Percentiles rank a stretch among this genome's conserved stretches.
These are phyloP conservation scores for Amphiprion clarkii DNA, from an alignment of 2,797 vertebrate species.

Conservation along the genomic window DNA sequence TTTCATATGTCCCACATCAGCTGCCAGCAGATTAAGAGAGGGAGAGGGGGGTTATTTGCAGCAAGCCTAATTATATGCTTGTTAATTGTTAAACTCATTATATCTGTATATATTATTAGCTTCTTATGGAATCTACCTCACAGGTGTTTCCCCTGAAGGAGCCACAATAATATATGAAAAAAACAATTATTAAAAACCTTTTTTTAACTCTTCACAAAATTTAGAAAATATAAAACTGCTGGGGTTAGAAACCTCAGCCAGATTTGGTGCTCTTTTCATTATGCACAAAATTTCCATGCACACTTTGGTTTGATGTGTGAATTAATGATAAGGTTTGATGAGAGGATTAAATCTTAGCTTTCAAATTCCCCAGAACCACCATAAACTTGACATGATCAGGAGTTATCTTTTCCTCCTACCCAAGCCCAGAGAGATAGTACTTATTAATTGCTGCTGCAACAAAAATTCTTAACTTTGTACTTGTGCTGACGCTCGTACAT, in stretches of 20 bases:
- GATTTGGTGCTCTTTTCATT: constrained; percentile 25
- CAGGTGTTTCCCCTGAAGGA: constrained; percentile 48
- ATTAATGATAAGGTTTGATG: constrained; percentile 51
- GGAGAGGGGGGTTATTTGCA: constrained; percentile 19
- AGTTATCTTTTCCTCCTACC: constrained; percentile 50
- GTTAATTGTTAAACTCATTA: constrained; percentile 55
- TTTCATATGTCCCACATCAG: constrained; percentile 1
- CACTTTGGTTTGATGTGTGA: constrained; percentile 27
- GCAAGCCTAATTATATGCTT: constrained; percentile 39
- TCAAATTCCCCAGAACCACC: constrained; percentile 47
- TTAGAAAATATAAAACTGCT: constrained; percentile 32
- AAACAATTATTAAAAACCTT: constrained; percentile 33
- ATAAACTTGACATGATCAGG: constrained; percentile 41
- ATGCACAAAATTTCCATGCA: constrained; percentile 7
- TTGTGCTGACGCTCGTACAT: constrained; percentile 74
- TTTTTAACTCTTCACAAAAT: constrained; percentile 18
- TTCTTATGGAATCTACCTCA: constrained; percentile 45
- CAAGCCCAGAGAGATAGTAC: constrained; percentile 41
- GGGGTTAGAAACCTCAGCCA: constrained; percentile 16
- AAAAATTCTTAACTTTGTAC: constrained; percentile 60
- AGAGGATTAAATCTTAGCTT: constrained; percentile 49
- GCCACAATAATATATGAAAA: constrained; percentile 6
- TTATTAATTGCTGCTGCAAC: constrained; percentile 63
- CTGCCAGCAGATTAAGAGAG: constrained; percentile 6
- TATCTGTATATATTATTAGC: constrained; percentile 28